These are phyloP conservation scores for Tetrao urogallus DNA, from an alignment of 2,113 vertebrate genomes.

Conservation along the genomic window DNA sequence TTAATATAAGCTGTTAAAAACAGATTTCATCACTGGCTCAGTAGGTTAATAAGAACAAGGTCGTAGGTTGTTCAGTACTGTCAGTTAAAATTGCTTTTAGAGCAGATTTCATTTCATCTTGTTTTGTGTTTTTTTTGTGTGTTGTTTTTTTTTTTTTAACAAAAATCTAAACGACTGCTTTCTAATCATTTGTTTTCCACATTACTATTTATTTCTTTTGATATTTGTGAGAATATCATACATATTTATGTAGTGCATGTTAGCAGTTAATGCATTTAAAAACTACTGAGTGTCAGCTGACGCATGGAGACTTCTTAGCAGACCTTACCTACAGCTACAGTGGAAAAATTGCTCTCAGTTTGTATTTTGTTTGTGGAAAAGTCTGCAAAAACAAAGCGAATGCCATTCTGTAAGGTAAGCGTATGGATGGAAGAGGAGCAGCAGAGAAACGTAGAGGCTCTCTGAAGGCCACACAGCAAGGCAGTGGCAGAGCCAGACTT, in stretches of 20 bases:
- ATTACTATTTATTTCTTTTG: background rate
- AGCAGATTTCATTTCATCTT: background rate
- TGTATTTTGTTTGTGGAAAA: background rate
- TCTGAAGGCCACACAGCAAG: constrained; percentile 36
- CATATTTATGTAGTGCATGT: too few species aligned
- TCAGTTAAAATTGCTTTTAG: background rate
- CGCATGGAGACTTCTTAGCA: background rate
- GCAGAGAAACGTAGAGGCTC: background rate
- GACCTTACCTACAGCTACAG: background rate
- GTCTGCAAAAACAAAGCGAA: background rate
- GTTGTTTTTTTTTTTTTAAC: background rate
- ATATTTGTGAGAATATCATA: background rate
- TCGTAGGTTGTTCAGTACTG: background rate
- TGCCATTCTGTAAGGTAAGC: background rate
- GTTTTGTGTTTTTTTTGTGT: background rate
- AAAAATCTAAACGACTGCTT: background rate
- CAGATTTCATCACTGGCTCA: background rate
- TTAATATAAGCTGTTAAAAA: background rate
- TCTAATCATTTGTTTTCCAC: background rate
- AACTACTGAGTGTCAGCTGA: background rate
- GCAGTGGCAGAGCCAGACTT: constrained; percentile 27
- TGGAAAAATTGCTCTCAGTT: background rate
- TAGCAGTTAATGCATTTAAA: background rate
- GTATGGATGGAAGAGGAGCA: background rate
- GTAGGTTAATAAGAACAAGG: background rate